These are phyloP conservation scores for Anguilla obscura DNA, from an alignment of 2,797 vertebrate species.

Conservation along the genomic window DNA sequence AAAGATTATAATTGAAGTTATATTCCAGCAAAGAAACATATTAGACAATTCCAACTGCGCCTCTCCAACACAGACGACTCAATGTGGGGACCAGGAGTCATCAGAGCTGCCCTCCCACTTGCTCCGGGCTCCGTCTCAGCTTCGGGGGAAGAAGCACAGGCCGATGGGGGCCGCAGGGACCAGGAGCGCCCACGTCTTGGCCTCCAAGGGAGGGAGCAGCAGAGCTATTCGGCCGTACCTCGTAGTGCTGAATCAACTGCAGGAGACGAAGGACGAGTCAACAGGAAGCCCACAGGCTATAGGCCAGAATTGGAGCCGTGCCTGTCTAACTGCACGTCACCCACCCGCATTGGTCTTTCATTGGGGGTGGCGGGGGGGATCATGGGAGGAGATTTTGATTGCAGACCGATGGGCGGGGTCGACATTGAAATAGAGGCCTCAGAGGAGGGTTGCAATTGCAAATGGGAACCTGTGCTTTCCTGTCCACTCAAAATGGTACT, in stretches of 20 bases:
- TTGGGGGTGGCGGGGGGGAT: no score
- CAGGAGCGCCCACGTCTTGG: conserved; percentile 79
- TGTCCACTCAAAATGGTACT: neutral
- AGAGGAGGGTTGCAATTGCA: no score
- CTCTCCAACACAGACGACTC: neutral
- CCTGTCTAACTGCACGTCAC: neutral
- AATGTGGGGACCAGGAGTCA: neutral
- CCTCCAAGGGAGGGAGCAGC: conserved; percentile 55
- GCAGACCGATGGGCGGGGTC: no score
- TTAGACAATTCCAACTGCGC: neutral
- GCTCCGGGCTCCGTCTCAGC: conserved; percentile 43
- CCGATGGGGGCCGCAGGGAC: conserved; percentile 81
- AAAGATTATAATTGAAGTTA: neutral
- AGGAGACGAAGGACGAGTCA: neutral
- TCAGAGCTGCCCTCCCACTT: neutral
- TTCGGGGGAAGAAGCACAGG: conserved; percentile 74
- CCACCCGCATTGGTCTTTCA: neutral
- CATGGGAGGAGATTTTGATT: no score
- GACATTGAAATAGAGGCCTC: no score
- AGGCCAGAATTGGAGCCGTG: neutral
- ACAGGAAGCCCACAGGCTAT: neutral
- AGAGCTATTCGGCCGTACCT: conserved; percentile 69
- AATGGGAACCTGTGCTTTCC: no score
- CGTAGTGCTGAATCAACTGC: conserved; percentile 82
- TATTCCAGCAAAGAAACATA: neutral